phyloP scores from a whole-genome alignment of 2,113 vertebrate species.

The Myodes glareolus region DNA sequence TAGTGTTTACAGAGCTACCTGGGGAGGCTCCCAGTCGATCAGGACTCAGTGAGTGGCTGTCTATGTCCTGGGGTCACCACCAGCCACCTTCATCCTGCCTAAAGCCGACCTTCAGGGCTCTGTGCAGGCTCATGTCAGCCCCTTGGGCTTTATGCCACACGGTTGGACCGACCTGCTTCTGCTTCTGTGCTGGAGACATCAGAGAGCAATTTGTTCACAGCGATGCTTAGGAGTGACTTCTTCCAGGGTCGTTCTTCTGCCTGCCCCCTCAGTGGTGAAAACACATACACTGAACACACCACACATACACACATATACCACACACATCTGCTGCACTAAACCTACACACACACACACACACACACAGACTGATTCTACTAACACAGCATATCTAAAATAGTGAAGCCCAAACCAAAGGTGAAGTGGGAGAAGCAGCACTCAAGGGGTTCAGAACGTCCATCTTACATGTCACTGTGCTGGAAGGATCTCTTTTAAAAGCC shows the following conservation, averaged over 20 bases:
- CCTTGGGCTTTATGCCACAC: background rate
- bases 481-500: background rate
- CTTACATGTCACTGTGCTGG: background rate
- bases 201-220: background rate
- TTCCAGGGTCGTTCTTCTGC: background rate
- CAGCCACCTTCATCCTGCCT: background rate
- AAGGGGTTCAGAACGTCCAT: background rate
- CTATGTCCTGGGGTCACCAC: background rate
- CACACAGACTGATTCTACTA: background rate
- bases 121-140: background rate
- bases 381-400: fast-evolving
- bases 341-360: background rate
- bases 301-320: background rate
- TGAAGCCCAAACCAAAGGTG: background rate
- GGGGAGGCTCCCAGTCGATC: background rate
- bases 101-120: background rate
- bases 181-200: background rate
- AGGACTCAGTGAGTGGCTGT: background rate
- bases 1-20: background rate
- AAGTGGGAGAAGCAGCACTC: background rate
- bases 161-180: background rate
- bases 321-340: background rate
- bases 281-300: background rate
- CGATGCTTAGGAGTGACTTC: background rate
- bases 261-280: background rate